These are phyloP conservation scores for Pipistrellus pipistrellus DNA, from an alignment of 2,797 vertebrate species.

Conservation along the genomic window DNA sequence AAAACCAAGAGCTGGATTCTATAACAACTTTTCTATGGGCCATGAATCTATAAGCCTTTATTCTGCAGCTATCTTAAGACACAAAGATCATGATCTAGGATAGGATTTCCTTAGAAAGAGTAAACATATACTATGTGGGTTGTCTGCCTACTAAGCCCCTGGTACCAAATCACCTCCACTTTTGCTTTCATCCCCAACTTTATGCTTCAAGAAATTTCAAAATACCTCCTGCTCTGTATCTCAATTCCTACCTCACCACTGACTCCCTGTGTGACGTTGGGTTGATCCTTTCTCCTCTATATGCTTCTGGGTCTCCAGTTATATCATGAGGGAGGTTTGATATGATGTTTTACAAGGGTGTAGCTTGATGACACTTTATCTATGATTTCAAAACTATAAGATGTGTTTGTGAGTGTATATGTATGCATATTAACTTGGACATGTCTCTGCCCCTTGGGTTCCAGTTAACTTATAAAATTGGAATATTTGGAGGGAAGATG, in stretches of 20 bases:
- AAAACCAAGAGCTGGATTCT: neutral
- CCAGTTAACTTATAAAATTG: neutral
- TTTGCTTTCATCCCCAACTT: conserved; percentile 27
- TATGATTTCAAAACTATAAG: conserved; percentile 12
- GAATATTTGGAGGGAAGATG: too few relatives aligned
- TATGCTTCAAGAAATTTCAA: conserved; percentile 36
- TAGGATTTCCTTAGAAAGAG: neutral
- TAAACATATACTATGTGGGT: neutral
- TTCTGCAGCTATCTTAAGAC: neutral
- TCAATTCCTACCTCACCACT: neutral
- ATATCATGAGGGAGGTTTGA: neutral
- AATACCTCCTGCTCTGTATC: neutral
- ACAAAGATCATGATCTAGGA: neutral
- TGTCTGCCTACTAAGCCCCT: neutral
- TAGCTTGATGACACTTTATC: neutral
- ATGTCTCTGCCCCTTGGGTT: neutral
- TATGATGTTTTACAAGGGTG: neutral
- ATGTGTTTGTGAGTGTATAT: neutral
- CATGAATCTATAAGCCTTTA: neutral
- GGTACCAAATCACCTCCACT: neutral
- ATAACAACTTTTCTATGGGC: neutral
- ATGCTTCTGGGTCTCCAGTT: neutral
- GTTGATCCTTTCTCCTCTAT: neutral
- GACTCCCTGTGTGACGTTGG: neutral
- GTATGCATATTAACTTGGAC: neutral